A percentile compares a stretch with the other conserved stretches of the same genome.
Evolutionary conservation across 2,888 invertebrate species (phyloP).

Genomic region (Diogma glabrata): DNA sequence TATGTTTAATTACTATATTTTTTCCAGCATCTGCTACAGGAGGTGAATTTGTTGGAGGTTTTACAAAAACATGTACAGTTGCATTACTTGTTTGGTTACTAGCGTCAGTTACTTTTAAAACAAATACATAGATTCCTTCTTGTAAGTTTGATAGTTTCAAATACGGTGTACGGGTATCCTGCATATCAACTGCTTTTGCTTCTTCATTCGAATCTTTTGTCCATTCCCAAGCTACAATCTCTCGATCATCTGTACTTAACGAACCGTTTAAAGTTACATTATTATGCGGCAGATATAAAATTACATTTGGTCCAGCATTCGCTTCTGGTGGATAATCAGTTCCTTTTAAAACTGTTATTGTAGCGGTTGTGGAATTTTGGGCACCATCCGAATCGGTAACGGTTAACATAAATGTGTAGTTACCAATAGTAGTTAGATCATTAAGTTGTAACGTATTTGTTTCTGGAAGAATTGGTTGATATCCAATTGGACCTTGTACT

Average conservation of each 20-base stretch:
- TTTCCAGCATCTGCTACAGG: conserved; percentile 57
- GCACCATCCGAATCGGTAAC: conserved; percentile 85
- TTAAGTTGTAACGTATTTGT: conserved; percentile 73
- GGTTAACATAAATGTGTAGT: conserved; percentile 80
- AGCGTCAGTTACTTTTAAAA: conserved; percentile 83
- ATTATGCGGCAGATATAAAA: conserved; percentile 82
- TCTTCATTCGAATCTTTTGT: conserved; percentile 79
- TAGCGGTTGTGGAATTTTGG: conserved; percentile 74
- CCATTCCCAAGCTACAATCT: conserved; percentile 92
- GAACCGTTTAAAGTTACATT: conserved; percentile 80
- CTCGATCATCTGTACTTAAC: conserved; percentile 84
- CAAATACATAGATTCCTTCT: conserved; percentile 89
- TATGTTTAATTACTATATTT: conserved; percentile 36
- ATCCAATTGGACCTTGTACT: conserved; percentile 75
- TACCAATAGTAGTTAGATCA: conserved; percentile 74
- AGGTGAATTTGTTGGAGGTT: conserved; percentile 76
- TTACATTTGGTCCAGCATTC: conserved; percentile 81
- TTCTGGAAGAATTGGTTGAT: conserved; percentile 67
- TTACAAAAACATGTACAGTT: conserved; percentile 85
- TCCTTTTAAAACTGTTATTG: conserved; percentile 79
- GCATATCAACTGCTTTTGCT: conserved; percentile 89
- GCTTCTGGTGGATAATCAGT: conserved; percentile 93
- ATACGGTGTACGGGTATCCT: conserved; percentile 84
- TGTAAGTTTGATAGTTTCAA: conserved; percentile 80
- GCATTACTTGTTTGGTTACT: conserved; percentile 80